Base-by-base conservation (phyloP, 2,113 vertebrate species). In the Sylvia atricapilla region DNA sequence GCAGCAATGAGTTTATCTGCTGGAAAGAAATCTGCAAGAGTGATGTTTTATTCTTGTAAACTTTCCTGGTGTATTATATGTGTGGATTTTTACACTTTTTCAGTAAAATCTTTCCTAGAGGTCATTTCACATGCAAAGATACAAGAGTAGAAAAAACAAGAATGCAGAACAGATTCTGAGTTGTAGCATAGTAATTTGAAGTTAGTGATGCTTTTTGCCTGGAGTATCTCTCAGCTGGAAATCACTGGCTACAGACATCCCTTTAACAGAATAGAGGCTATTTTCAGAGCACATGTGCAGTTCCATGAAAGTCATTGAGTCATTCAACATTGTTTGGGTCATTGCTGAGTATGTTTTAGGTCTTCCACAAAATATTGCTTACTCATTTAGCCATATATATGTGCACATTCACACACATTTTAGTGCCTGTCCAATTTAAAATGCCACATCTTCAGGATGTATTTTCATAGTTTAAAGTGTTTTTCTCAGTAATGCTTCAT, bases 381-480 rank as follows among this genome's bases (percentile, higher is more conserved):
- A 87, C 2, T 75, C 14, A 41, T 41, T 18, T 52, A 21, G 9
- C 7, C 20, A 10, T 15, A 41, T 28, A n/a, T 10, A 7, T n/a
- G 20, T 2, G 5, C 1, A 1, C 12, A 31, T 3, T 49, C 0
- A 50, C 24, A 44, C 3, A 11, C 0, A 1, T 37, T 66, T 77
- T 84, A 63, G 74, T 55, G n/a, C 9, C 52, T n/a, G 5, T 73
- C 18, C 33, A 43, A 13, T 22, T 31, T 43, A 49, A 77, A 43
- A 25, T 24, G 17, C 10, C 7, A 37, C 3, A 25, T 59, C 22
- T 86, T 74, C 39, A 55, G 37, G 49, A 15, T n/a, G 7, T 35
- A 41, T 44, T 91, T 24, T 72, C 13, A 22, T 14, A 56, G 11
- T 3, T 55, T 18, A 35, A 17, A 72, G 10, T 52, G 1, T 49